Base-by-base conservation (phyloP, 92 coral and sea anemone species). In the Parazoanthus atlanticus region DNA sequence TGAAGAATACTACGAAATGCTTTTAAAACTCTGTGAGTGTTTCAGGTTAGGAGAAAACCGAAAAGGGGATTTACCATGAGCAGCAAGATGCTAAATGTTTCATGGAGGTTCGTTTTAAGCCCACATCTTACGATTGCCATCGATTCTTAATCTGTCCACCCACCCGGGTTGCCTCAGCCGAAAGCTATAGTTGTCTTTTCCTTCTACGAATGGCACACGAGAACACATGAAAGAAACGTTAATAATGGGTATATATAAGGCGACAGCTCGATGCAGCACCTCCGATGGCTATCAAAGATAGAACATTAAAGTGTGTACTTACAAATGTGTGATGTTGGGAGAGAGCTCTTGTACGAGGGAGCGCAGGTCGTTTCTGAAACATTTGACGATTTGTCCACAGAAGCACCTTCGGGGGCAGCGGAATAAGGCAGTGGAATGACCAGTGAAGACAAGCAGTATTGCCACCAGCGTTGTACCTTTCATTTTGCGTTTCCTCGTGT, bases 291-390 rank as follows among this genome's bases (percentile, higher is more conserved):
- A 67, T 69, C 58, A 83, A 69, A n/a, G 28, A 28, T 28, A 71
- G 43, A 84, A 84, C n/a, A 64, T 29, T 46, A 8, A 84, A 84
- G 67, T 17, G 78, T 81, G 54, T 93, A 93, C 98, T 96, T 88
- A 96, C 98, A 96, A 91, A 9, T 93, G 82, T 66, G 98, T 96
- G 82, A 92, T 91, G 84, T 96, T 93, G 30, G 84, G 79, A 2
- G 98, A 95, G 17, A 96, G 91, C n/a, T 90, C 90, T 67, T 86
- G 86, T 85, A 70, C 86, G 32, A 96, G 93, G 30, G 92, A 85
- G 52, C 91, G 75, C 66, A 96, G 91, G 75, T 95, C 96, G 40
- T 88, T 88, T 78, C 92, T 89, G 33, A 78, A 65, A 88, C 98
- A 95, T 41, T 82, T 89, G 72, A 90, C 82, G 8, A 94, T 92